phyloP scores from a whole-genome alignment of 1,140 invertebrate genomes.

The Heliconius hermathena region DNA sequence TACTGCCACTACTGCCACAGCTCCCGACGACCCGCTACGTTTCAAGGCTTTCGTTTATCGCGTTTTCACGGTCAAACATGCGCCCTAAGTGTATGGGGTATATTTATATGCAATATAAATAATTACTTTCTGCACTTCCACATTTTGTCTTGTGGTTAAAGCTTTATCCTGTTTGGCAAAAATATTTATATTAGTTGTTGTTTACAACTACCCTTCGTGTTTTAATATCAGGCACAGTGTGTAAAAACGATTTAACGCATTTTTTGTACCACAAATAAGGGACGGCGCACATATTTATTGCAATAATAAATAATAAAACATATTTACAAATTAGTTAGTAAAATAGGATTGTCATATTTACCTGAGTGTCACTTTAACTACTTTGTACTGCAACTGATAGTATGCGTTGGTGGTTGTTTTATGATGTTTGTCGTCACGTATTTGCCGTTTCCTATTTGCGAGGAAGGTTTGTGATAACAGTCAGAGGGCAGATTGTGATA shows the following conservation, averaged over 20 bases:
- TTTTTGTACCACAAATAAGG: too few species aligned
- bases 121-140: slow-evolving; percentile 1
- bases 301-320: background rate
- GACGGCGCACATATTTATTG: too few species aligned
- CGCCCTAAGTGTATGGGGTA: slow-evolving; percentile 10
- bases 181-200: background rate
- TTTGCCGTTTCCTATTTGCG: too few species aligned
- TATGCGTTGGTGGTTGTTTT: too few species aligned
- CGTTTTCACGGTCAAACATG: slow-evolving; percentile 41
- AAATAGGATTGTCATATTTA: too few species aligned
- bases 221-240: background rate
- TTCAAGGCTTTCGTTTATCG: slow-evolving; percentile 42
- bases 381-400: too few species aligned
- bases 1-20: slow-evolving; percentile 38
- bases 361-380: too few species aligned
- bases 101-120: background rate
- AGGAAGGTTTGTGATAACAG: too few species aligned
- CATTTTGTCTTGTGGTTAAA: background rate
- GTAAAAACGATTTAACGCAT: background rate
- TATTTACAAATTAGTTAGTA: too few species aligned
- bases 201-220: background rate
- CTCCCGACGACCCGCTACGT: slow-evolving; percentile 44
- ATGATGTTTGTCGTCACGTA: too few species aligned
- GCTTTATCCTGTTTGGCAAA: background rate
- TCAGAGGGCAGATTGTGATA: too few species aligned